A percentile compares a stretch with the other conserved stretches of the same genome.
Evolutionary conservation across 2,113 vertebrate genomes (phyloP).

Genomic region (Elephantulus edwardii): DNA sequence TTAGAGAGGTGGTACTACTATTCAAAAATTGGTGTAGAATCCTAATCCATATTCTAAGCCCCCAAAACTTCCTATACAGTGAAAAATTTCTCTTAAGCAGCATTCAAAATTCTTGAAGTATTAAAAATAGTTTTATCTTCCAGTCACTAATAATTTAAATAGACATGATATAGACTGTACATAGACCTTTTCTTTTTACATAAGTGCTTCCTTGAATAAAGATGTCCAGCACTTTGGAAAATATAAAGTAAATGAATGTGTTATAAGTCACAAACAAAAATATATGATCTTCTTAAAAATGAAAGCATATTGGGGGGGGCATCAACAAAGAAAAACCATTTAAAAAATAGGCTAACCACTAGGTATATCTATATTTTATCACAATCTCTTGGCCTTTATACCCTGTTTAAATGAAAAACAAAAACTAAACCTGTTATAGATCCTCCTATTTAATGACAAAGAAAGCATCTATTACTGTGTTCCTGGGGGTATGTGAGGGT

Average conservation of each 20-base stretch:
- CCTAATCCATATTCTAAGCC: neutral
- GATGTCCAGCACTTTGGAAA: neutral
- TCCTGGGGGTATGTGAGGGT: neutral
- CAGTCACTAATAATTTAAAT: constrained; percentile 1
- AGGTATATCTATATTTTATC: neutral
- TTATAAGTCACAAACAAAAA: neutral
- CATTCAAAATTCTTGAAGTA: neutral
- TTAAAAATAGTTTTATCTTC: neutral
- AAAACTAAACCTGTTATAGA: neutral
- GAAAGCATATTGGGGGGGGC: neutral
- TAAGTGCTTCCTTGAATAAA: constrained; percentile 14
- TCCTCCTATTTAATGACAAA: neutral
- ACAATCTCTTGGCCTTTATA: constrained; percentile 6
- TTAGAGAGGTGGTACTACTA: neutral
- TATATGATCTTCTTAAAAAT: neutral
- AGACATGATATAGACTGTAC: neutral
- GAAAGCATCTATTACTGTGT: neutral
- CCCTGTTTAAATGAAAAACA: neutral
- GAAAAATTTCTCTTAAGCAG: neutral
- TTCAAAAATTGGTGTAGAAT: neutral
- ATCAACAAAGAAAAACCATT: constrained; percentile 27
- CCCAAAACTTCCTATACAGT: neutral
- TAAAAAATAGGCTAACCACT: neutral
- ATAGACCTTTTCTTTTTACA: constrained; percentile 5
- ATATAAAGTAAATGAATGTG: neutral